Conservation (phyloP, 1,140 invertebrate species). For the Panagrolaimus sp. region DNA sequence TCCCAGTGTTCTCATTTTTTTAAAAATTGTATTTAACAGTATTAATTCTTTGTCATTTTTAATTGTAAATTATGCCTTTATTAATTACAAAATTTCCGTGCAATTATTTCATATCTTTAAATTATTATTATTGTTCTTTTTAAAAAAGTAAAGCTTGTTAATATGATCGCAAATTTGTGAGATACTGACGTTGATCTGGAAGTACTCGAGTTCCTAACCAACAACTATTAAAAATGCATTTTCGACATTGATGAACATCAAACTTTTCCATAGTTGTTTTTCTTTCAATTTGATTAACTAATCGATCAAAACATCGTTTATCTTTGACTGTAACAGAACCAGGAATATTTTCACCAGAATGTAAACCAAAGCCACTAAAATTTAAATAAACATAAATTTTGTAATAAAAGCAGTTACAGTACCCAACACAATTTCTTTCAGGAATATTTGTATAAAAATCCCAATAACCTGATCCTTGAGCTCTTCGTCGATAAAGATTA, state of each 20-base stretch:
- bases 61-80: no score
- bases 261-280: slow-evolving; percentile 55
- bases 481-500: slow-evolving; percentile 51
- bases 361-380: slow-evolving; percentile 51
- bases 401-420: no score
- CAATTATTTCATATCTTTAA: neutral
- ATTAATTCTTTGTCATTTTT: neutral
- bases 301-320: slow-evolving; percentile 55
- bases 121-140: neutral
- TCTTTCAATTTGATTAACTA: slow-evolving; percentile 54
- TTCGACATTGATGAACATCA: slow-evolving; percentile 55
- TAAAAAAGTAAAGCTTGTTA: slow-evolving; percentile 17
- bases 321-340: slow-evolving; percentile 57
- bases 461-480: slow-evolving; percentile 53
- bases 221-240: slow-evolving; percentile 57
- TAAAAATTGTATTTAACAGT: neutral
- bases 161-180: slow-evolving; percentile 52
- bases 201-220: slow-evolving; percentile 51
- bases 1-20: neutral
- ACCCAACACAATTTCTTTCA: slow-evolving; percentile 56
- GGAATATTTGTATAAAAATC: slow-evolving; percentile 58
- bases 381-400: no score
- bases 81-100: neutral
- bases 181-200: slow-evolving; percentile 47
- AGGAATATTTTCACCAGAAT: slow-evolving; percentile 56